Evolutionary conservation across 2,797 vertebrate genomes (phyloP).

Genomic region (Heliangelus exortis): DNA sequence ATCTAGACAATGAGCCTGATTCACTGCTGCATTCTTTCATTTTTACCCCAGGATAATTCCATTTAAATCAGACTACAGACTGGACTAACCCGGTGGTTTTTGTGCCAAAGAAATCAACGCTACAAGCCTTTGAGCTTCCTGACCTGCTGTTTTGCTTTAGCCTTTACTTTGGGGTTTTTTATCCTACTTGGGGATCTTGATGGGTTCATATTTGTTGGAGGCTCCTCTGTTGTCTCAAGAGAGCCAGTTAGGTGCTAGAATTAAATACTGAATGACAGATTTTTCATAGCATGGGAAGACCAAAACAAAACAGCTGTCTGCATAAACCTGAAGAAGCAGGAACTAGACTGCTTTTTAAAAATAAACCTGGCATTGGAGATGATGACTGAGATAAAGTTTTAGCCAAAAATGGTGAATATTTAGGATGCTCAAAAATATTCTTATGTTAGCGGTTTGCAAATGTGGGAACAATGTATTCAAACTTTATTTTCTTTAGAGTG

Average conservation of each 20-base stretch:
- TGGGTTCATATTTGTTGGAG: constrained; percentile 57
- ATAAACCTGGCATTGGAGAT: constrained; percentile 73
- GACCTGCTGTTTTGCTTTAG: constrained; percentile 71
- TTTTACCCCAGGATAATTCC: constrained; percentile 70
- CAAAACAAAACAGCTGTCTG: constrained; percentile 68
- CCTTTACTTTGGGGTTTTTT: constrained; percentile 44
- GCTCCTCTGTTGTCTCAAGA: constrained; percentile 59
- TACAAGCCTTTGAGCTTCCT: constrained; percentile 65
- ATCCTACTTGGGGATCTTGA: constrained; percentile 50
- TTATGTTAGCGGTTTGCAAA: constrained; percentile 73
- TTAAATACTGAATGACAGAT: constrained; percentile 64
- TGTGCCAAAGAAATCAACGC: constrained; percentile 67
- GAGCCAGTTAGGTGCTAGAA: constrained; percentile 65
- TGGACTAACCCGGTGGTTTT: constrained; percentile 41
- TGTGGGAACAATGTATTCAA: constrained; percentile 71
- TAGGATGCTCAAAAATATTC: constrained; percentile 67
- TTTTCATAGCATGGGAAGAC: constrained; percentile 66
- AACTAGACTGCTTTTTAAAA: constrained; percentile 72
- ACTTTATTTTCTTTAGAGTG: constrained; percentile 69
- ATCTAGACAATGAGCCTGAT: constrained; percentile 43
- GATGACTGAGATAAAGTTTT: constrained; percentile 71
- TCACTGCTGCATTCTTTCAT: constrained; percentile 61
- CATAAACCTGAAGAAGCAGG: constrained; percentile 68
- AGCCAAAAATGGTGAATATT: constrained; percentile 70
- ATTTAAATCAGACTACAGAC: constrained; percentile 48